phyloP scores from a whole-genome alignment of 1,140 invertebrate genomes.

The Orius insidiosus region DNA sequence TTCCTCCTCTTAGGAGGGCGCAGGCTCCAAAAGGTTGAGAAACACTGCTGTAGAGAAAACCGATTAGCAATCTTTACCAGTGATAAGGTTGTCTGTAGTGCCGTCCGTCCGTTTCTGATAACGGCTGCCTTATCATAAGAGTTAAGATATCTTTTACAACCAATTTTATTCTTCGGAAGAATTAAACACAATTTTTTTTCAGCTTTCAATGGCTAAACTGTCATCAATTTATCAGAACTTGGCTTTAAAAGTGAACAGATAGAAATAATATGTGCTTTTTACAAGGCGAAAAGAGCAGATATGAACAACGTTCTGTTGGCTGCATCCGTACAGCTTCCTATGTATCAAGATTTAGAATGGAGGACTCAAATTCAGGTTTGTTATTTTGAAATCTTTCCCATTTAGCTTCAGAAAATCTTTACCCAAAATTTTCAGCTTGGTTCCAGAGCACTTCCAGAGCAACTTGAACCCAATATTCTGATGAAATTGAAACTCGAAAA shows the following conservation, averaged over 20 bases:
- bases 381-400: not conserved
- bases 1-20: too few species aligned
- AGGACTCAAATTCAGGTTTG: conserved; percentile 29
- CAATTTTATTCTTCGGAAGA: too few species aligned
- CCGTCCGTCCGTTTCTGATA: too few species aligned
- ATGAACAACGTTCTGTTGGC: conserved; percentile 24
- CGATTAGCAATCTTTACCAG: too few species aligned
- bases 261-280: conserved; percentile 24
- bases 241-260: conserved; percentile 26
- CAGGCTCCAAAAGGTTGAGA: too few species aligned
- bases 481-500: conserved; percentile 25
- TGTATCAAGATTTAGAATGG: conserved; percentile 31
- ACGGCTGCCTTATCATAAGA: too few species aligned
- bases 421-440: conserved; percentile 27
- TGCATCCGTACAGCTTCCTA: conserved; percentile 26
- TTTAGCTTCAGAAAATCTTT: not conserved
- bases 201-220: conserved; percentile 26
- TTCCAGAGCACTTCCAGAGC: conserved; percentile 26
- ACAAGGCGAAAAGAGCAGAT: conserved; percentile 24
- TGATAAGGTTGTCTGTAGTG: too few species aligned
- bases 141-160: too few species aligned
- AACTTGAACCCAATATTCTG: conserved; percentile 26
- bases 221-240: conserved; percentile 27
- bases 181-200: too few species aligned
- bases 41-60: too few species aligned